A percentile compares a stretch with the other conserved stretches of the same genome.
Evolutionary conservation across 2,113 vertebrate species (phyloP).

Genomic region (Ptychochromis oligacanthus): DNA sequence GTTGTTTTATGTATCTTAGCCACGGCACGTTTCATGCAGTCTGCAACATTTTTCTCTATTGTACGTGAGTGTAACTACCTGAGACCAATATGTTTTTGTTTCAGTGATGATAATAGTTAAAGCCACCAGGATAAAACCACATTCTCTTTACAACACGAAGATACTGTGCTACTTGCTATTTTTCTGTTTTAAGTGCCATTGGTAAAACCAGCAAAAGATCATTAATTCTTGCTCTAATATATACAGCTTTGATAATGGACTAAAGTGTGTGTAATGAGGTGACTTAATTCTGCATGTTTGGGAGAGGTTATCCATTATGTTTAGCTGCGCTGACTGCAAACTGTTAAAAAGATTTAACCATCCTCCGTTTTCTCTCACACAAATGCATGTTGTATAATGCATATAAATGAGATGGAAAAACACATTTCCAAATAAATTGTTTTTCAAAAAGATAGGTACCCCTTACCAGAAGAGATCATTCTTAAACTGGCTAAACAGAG

Average conservation of each 20-base stretch:
- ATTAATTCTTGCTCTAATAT: conserved; percentile 37
- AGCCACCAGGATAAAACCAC: conserved; percentile 16
- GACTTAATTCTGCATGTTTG: conserved; percentile 39
- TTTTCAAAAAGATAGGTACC: background rate
- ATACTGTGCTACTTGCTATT: conserved; percentile 28
- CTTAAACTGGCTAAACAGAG: conserved; percentile 3
- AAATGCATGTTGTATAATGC: conserved; percentile 49
- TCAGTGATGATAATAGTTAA: conserved; percentile 20
- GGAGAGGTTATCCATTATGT: conserved; percentile 35
- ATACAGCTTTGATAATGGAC: conserved; percentile 36
- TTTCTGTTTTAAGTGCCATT: conserved; percentile 35
- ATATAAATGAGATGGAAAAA: conserved; percentile 20
- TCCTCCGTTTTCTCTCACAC: conserved; percentile 29
- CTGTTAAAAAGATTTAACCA: conserved; percentile 28
- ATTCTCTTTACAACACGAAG: conserved; percentile 2
- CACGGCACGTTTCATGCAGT: conserved; percentile 74
- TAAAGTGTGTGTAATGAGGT: conserved; percentile 22
- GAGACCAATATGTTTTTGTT: conserved; percentile 57
- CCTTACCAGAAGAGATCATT: background rate
- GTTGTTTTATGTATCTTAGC: conserved; percentile 74
- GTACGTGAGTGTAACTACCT: conserved; percentile 61
- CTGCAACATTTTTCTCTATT: conserved; percentile 64
- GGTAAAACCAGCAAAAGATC: conserved; percentile 60
- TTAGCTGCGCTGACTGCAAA: conserved; percentile 34
- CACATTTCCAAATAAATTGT: conserved; percentile 1